Percentiles rank a stretch among this genome's conserved stretches.
Conservation (phyloP, 2,113 vertebrate genomes). For the Carassius auratus region DNA sequence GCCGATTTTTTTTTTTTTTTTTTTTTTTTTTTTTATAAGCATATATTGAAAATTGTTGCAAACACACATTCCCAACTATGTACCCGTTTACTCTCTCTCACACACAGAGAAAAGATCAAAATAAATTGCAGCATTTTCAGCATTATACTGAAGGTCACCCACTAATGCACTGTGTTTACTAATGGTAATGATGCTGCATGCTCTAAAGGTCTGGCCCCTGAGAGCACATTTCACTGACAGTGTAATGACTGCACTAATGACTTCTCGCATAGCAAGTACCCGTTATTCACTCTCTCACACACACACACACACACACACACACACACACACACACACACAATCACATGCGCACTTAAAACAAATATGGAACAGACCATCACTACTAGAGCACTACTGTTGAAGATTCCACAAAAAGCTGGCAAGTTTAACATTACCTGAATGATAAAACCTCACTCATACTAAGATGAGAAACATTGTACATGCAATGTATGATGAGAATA, state of each 20-base stretch:
- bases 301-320: neutral
- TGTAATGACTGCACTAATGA: conserved; percentile 45
- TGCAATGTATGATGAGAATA: neutral
- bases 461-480: neutral
- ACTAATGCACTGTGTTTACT: conserved; percentile 48
- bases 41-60: neutral
- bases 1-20: neutral
- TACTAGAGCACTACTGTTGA: conserved; percentile 11
- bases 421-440: neutral
- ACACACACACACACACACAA: neutral
- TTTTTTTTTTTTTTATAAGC: neutral
- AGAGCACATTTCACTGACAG: conserved; percentile 36
- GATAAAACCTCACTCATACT: neutral
- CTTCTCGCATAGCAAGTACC: conserved; percentile 25
- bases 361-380: neutral
- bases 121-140: conserved; percentile 38
- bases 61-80: neutral
- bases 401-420: neutral
- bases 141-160: conserved; percentile 39
- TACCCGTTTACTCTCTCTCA: neutral
- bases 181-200: conserved; percentile 38
- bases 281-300: neutral
- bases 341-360: neutral
- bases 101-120: neutral
- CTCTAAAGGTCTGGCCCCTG: conserved; percentile 40